Evolutionary conservation across 2,888 invertebrate species (phyloP).

Genomic region (Baronia brevicornis): DNA sequence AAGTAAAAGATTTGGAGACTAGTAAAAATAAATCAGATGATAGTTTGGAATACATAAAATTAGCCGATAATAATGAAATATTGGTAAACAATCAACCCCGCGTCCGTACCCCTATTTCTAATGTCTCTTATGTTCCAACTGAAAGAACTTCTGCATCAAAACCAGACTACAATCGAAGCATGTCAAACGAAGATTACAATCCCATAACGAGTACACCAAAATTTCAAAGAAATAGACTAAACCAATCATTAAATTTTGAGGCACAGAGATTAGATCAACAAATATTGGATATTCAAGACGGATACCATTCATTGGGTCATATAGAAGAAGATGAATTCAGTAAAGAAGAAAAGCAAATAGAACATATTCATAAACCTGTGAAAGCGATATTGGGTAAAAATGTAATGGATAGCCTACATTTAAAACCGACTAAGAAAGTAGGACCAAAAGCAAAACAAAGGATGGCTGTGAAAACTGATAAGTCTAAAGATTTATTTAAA

Average conservation of each 20-base stretch:
- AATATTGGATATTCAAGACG: constrained; percentile 67
- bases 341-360: constrained; percentile 33
- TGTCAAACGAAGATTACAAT: constrained; percentile 52
- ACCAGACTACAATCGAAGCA: constrained; percentile 52
- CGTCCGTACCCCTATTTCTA: constrained; percentile 65
- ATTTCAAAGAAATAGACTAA: constrained; percentile 67
- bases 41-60: constrained; percentile 62
- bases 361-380: constrained; percentile 52
- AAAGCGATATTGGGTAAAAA: constrained; percentile 65
- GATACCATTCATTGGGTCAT: constrained; percentile 62
- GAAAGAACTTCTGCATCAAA: constrained; percentile 46
- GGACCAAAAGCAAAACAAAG: constrained; percentile 67
- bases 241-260: constrained; percentile 67
- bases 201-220: constrained; percentile 54
- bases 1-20: constrained; percentile 65
- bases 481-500: constrained; percentile 53
- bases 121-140: constrained; percentile 57
- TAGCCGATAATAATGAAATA: constrained; percentile 64
- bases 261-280: constrained; percentile 66
- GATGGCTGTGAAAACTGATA: constrained; percentile 44
- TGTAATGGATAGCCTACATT: constrained; percentile 65
- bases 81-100: constrained; percentile 68
- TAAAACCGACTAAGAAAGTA: constrained; percentile 63
- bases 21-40: constrained; percentile 60
- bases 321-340: constrained; percentile 54